These are phyloP conservation scores for Natrix natrix DNA, from an alignment of 2,797 vertebrate genomes.

Conservation along the genomic window DNA sequence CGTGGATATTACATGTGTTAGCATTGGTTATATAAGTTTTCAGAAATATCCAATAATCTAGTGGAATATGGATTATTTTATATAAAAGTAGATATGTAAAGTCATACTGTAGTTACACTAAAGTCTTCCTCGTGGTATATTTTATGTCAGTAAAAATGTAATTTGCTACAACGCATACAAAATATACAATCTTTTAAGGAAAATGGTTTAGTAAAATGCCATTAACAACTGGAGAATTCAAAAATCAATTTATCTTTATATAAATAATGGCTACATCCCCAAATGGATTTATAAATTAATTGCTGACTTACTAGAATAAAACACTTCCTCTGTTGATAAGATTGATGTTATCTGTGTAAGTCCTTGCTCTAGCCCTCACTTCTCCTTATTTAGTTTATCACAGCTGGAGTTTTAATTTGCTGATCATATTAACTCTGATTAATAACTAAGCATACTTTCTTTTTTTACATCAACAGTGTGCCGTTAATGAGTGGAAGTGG, in stretches of 20 bases:
- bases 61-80: slow-evolving; percentile 45
- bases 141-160: slow-evolving; percentile 52
- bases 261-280: slow-evolving; percentile 90
- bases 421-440: slow-evolving; percentile 94
- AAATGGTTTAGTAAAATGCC: slow-evolving; percentile 73
- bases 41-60: slow-evolving; percentile 40
- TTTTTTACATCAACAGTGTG: slow-evolving; percentile 91
- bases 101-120: slow-evolving; percentile 20
- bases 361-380: slow-evolving; percentile 77
- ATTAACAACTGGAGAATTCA: slow-evolving; percentile 79
- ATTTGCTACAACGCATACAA: slow-evolving; percentile 47
- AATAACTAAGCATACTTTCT: slow-evolving; percentile 89
- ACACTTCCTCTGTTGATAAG: slow-evolving; percentile 86
- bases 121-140: slow-evolving; percentile 48
- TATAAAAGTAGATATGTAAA: slow-evolving; percentile 35
- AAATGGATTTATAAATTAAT: slow-evolving; percentile 97
- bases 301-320: slow-evolving; percentile 93
- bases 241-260: slow-evolving; percentile 94
- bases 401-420: slow-evolving; percentile 93
- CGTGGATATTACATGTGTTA: slow-evolving; percentile 35
- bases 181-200: slow-evolving; percentile 54
- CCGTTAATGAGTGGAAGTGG: slow-evolving; percentile 84
- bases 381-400: slow-evolving; percentile 85
- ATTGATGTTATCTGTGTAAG: slow-evolving; percentile 83
- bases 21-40: slow-evolving; percentile 35